phyloP scores from a whole-genome alignment of 2,797 vertebrate species.

The Petrocephalus schoutedeni region DNA sequence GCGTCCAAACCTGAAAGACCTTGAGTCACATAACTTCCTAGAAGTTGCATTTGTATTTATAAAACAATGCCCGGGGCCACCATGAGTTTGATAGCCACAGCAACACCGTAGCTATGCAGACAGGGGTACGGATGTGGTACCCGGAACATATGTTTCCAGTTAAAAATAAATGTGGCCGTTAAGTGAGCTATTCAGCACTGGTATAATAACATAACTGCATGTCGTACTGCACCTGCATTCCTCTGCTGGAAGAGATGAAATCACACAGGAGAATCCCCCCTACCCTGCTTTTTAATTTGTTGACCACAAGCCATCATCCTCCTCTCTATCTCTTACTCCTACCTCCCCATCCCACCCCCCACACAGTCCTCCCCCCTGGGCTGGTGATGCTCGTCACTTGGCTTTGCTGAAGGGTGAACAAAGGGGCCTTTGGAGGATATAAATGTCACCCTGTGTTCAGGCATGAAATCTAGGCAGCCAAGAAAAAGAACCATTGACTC shows the following conservation, averaged over 20 bases:
- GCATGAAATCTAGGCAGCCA: constrained; percentile 59
- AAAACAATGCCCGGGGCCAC: not conserved
- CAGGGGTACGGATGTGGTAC: not conserved
- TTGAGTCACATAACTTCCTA: not conserved
- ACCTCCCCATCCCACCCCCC: constrained; percentile 22
- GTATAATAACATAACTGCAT: not conserved
- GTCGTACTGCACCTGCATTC: not conserved
- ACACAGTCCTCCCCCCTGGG: constrained; percentile 31
- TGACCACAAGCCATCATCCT: not conserved
- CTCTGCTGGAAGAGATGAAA: not conserved
- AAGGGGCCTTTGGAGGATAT: constrained; percentile 61
- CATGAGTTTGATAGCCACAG: not conserved
- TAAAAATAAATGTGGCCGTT: not conserved
- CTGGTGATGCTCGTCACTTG: constrained; percentile 64
- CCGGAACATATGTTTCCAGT: not conserved
- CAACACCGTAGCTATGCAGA: not conserved
- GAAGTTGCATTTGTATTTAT: not conserved
- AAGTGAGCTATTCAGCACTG: not conserved
- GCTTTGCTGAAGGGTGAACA: constrained; percentile 58
- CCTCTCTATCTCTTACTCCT: not conserved
- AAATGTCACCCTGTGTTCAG: constrained; percentile 54
- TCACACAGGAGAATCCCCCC: not conserved
- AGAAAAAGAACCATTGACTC: constrained; percentile 72
- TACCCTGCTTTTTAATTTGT: not conserved
- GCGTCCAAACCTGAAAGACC: not conserved